Conservation (phyloP, 2,113 vertebrate genomes). For the Myotis brandtii region DNA sequence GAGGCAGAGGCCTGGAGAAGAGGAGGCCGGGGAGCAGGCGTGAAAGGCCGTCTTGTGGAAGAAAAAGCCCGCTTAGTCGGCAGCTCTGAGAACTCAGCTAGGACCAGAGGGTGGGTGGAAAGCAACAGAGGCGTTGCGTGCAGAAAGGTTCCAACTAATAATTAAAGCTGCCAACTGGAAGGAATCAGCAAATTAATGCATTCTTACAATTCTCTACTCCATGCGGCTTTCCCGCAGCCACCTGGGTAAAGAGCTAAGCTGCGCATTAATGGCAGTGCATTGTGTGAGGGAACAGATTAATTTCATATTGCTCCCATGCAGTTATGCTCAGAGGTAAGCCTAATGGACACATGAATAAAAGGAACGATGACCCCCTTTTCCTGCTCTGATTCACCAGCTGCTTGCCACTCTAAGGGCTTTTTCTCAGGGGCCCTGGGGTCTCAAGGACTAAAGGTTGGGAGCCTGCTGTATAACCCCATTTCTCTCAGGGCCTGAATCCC, state of each 20-base stretch:
- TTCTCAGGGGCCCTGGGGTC: background rate
- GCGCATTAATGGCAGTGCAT: background rate
- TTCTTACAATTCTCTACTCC: slow-evolving; percentile 56
- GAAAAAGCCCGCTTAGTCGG: background rate
- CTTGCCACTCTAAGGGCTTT: background rate
- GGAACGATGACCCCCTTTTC: background rate
- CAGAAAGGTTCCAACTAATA: slow-evolving; percentile 46
- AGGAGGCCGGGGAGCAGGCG: background rate
- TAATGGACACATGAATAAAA: background rate
- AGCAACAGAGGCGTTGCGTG: background rate
- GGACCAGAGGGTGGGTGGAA: background rate
- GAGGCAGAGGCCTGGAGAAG: background rate
- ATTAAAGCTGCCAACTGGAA: slow-evolving; percentile 65
- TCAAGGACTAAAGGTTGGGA: background rate
- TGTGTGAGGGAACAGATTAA: background rate
- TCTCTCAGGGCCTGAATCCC: background rate
- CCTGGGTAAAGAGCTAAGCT: background rate
- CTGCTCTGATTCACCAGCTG: background rate
- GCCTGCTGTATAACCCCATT: background rate
- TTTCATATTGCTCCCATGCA: background rate
- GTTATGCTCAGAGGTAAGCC: background rate
- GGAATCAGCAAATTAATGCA: slow-evolving; percentile 49
- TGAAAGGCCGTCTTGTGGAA: background rate
- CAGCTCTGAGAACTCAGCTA: background rate
- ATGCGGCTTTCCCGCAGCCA: background rate